Evolutionary conservation across 2,797 vertebrate species (phyloP).

Genomic region (Natrix natrix): DNA sequence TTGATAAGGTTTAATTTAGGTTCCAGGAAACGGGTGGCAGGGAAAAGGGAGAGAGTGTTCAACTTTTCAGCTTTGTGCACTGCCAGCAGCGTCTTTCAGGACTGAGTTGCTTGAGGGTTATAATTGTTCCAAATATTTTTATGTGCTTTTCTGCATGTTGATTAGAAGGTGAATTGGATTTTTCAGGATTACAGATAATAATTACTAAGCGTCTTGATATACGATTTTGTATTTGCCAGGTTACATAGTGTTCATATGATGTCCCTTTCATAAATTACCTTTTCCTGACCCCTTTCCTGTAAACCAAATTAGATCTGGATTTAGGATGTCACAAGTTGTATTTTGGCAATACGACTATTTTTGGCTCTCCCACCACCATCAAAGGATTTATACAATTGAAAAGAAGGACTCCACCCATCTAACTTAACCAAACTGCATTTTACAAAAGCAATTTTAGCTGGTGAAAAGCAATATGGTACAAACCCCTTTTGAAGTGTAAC

Average conservation of each 20-base stretch:
- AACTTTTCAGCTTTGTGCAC: constrained; percentile 4
- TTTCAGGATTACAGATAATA: constrained; percentile 21
- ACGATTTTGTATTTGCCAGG: constrained; percentile 14
- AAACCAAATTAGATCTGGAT: constrained; percentile 3
- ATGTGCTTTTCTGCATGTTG: constrained; percentile 6
- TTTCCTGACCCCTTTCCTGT: constrained; percentile 32
- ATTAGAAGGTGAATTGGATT: constrained; percentile 7
- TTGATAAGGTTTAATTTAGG: constrained; percentile 67
- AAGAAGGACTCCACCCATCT: constrained; percentile 33
- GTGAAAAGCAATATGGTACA: constrained; percentile 19
- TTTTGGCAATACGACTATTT: constrained; percentile 40
- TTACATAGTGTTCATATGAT: neutral
- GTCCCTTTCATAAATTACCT: neutral
- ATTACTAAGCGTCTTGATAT: constrained; percentile 10
- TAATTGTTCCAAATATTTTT: neutral
- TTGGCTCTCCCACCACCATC: neutral
- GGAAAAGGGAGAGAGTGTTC: constrained; percentile 28
- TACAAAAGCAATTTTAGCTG: constrained; percentile 29
- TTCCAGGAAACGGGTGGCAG: constrained; percentile 32
- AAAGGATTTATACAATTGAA: constrained; percentile 51
- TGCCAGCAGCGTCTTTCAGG: constrained; percentile 18
- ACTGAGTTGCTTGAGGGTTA: constrained; percentile 49
- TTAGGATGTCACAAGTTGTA: constrained; percentile 54
- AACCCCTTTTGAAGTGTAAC: neutral
- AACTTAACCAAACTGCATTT: constrained; percentile 47